A percentile compares a stretch with the other conserved stretches of the same genome.
Evolutionary conservation across 2,888 invertebrate genomes (phyloP).

Genomic region (Ashinkailepas kermadecensis): DNA sequence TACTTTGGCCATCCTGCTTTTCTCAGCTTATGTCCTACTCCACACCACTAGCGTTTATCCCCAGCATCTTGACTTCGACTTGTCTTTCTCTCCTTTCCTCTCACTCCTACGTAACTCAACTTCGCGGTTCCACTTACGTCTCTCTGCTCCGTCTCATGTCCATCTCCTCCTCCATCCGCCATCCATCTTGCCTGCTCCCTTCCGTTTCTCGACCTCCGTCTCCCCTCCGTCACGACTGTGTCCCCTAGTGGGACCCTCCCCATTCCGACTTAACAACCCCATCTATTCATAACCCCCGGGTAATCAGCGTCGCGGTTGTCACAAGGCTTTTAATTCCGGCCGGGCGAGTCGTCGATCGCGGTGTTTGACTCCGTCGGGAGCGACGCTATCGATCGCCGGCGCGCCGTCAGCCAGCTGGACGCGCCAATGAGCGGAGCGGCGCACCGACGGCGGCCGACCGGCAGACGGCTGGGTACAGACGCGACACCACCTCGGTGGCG

Average conservation of each 20-base stretch:
- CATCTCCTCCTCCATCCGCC: background rate
- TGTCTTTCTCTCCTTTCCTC: background rate
- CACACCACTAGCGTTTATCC: too few relatives aligned
- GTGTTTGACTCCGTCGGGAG: constrained; percentile 6
- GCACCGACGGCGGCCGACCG: background rate
- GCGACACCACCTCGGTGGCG: too few relatives aligned
- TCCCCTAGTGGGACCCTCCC: background rate
- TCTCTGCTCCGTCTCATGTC: background rate
- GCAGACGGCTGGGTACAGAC: too few relatives aligned
- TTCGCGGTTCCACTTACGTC: background rate
- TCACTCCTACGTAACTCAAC: background rate
- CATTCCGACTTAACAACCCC: constrained; percentile 1
- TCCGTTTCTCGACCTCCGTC: background rate
- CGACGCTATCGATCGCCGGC: background rate
- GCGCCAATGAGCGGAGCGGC: background rate
- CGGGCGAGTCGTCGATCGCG: constrained; percentile 10
- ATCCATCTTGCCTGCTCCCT: background rate
- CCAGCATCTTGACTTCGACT: too few relatives aligned
- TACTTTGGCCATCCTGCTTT: background rate
- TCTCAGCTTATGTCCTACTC: background rate
- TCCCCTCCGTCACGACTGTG: background rate
- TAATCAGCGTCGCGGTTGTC: constrained; percentile 19
- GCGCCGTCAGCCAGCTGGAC: background rate
- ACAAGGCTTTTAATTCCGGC: constrained; percentile 17
- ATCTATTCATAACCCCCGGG: constrained; percentile 19